Conservation (phyloP, 2,113 vertebrate genomes). For the Anolis sagrei region DNA sequence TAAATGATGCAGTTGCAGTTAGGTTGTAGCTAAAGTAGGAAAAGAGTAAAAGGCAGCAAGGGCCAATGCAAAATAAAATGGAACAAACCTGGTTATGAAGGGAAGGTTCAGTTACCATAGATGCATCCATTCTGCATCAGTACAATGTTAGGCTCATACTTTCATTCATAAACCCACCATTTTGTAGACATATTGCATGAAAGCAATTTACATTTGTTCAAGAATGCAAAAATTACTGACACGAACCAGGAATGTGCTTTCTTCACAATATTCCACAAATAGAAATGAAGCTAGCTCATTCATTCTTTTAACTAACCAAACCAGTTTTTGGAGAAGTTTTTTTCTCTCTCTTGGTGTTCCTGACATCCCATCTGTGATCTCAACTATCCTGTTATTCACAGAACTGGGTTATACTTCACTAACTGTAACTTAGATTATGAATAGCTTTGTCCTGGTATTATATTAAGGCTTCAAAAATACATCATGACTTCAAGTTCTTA, state of each 20-base stretch:
- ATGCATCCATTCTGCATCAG: no score
- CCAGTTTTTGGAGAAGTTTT: neutral
- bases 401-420: neutral
- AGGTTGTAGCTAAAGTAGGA: neutral
- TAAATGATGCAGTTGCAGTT: neutral
- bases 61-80: neutral
- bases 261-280: neutral
- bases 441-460: neutral
- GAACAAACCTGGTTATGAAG: neutral
- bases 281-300: neutral
- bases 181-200: neutral
- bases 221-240: neutral
- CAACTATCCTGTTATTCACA: neutral
- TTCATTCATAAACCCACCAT: neutral
- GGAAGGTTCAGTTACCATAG: neutral
- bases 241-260: neutral
- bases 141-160: neutral
- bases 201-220: no score
- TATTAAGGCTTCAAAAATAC: neutral
- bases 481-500: neutral
- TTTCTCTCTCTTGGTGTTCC: neutral
- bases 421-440: neutral
- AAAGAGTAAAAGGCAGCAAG: neutral
- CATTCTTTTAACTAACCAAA: neutral
- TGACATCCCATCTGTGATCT: neutral